A percentile compares a stretch with the other conserved stretches of the same genome.
Conservation (phyloP, 2,888 invertebrate species). For the Lysandra bellargus region DNA sequence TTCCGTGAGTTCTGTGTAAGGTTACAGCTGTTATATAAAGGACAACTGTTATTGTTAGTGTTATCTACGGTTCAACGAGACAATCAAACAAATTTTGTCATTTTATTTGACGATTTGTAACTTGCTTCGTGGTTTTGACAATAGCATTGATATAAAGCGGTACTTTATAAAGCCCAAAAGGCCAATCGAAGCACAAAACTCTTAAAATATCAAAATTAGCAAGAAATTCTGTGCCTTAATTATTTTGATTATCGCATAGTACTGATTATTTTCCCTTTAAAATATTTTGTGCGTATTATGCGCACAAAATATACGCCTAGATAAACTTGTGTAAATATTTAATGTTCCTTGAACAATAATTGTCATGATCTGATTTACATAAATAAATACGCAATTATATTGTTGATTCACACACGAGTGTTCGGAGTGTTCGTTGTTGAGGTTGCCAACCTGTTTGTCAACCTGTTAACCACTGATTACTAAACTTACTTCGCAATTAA, state of each 20-base stretch:
- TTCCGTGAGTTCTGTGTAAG: conserved; percentile 2
- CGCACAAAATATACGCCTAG: background rate
- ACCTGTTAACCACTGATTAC: background rate
- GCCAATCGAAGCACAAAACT: too few species aligned
- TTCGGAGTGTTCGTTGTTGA: background rate
- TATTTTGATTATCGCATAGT: too few species aligned
- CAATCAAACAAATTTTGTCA: background rate
- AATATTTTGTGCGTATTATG: background rate
- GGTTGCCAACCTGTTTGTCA: conserved; percentile 13
- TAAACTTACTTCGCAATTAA: conserved; percentile 2
- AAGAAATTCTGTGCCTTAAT: too few species aligned
- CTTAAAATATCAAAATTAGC: too few species aligned
- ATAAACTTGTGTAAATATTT: background rate
- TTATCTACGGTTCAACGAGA: background rate
- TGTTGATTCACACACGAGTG: background rate
- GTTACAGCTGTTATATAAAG: conserved; percentile 2
- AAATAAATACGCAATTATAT: background rate
- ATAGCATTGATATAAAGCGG: too few species aligned
- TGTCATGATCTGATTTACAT: background rate
- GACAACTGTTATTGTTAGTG: background rate
- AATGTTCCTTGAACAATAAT: background rate
- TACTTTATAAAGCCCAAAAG: too few species aligned
- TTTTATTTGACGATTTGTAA: background rate
- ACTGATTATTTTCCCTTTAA: background rate
- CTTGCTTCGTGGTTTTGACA: background rate